phyloP scores from a whole-genome alignment of 2,797 vertebrate species.

The Anguilla obscura region DNA sequence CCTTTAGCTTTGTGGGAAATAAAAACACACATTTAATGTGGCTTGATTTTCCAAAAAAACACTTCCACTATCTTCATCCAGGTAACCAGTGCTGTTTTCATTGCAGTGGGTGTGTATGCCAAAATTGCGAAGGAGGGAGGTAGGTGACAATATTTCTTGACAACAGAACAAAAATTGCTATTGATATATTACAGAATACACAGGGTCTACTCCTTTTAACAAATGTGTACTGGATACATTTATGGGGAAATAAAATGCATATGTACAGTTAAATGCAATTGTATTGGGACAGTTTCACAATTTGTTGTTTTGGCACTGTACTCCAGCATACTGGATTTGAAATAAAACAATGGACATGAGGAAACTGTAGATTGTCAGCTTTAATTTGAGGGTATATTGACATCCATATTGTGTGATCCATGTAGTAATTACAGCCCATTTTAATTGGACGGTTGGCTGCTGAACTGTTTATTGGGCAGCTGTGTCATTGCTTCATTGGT shows the following conservation, averaged over 20 bases:
- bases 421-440: neutral
- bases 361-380: neutral
- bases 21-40: neutral
- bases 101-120: conserved; percentile 71
- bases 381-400: too few relatives aligned
- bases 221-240: neutral
- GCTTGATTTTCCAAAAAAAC: conserved; percentile 12
- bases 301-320: too few relatives aligned
- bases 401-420: too few relatives aligned
- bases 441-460: neutral
- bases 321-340: too few relatives aligned
- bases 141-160: conserved; percentile 34
- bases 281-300: too few relatives aligned
- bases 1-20: neutral
- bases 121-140: conserved; percentile 77
- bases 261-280: too few relatives aligned
- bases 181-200: neutral
- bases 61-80: conserved; percentile 42
- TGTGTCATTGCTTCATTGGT: too few relatives aligned
- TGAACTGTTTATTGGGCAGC: too few relatives aligned
- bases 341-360: neutral
- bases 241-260: neutral
- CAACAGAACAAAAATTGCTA: neutral
- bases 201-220: neutral
- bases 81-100: conserved; percentile 72